phyloP scores from a whole-genome alignment of 2,113 vertebrate species.

The Colinus virginianus region DNA sequence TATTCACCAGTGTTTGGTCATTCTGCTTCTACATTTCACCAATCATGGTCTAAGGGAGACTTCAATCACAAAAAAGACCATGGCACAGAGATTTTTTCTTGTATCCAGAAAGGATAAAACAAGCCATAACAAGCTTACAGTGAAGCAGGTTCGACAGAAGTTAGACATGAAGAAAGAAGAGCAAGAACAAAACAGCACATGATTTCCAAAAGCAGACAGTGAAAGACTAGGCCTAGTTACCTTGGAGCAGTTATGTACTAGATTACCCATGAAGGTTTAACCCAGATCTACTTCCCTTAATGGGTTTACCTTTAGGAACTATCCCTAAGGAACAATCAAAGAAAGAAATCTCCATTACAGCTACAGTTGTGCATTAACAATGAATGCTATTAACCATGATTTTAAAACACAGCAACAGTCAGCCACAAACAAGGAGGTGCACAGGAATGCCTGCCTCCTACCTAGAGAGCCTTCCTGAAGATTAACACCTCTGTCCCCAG shows the following conservation, averaged over 20 bases:
- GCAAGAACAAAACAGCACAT: neutral
- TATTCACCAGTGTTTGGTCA: neutral
- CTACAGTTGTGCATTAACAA: neutral
- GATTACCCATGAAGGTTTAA: neutral
- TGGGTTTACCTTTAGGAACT: neutral
- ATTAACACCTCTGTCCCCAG: neutral
- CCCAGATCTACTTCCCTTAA: neutral
- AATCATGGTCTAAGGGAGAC: neutral
- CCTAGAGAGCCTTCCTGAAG: neutral
- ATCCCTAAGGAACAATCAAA: neutral
- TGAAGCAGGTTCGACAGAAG: neutral
- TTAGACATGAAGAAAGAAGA: neutral
- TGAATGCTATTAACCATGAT: neutral
- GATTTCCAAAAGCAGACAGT: neutral
- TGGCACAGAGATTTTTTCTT: neutral
- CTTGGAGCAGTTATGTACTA: neutral
- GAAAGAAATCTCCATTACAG: neutral
- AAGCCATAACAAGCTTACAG: neutral
- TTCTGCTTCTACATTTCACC: neutral
- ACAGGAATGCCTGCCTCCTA: neutral
- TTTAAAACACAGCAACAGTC: neutral
- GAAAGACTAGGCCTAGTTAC: neutral
- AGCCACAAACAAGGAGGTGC: neutral
- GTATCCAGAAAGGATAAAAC: neutral
- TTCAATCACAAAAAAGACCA: neutral